These are phyloP conservation scores for Guaruba guarouba DNA, from an alignment of 2,113 vertebrate genomes.

Conservation along the genomic window DNA sequence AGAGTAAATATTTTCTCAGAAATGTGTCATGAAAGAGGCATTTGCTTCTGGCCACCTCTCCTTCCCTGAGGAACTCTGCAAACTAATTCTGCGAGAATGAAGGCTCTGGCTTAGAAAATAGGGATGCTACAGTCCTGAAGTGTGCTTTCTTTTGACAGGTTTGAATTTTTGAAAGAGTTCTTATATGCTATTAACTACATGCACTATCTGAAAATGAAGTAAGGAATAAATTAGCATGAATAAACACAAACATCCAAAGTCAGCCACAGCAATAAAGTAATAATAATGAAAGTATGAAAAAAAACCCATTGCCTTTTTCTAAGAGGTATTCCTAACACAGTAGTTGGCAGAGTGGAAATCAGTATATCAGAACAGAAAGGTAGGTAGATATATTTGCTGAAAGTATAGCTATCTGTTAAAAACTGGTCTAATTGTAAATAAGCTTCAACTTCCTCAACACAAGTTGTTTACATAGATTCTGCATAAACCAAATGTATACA, in stretches of 20 bases:
- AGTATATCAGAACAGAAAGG: neutral
- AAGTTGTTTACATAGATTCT: neutral
- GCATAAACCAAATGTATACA: neutral
- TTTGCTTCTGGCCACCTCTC: neutral
- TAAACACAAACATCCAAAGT: conserved; percentile 15
- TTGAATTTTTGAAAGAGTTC: neutral
- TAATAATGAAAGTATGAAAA: neutral
- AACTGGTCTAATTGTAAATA: neutral
- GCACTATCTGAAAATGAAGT: neutral
- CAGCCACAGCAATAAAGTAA: neutral
- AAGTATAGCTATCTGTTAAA: neutral
- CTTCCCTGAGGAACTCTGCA: neutral
- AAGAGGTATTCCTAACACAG: neutral
- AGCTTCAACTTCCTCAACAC: neutral
- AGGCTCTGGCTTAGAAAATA: neutral
- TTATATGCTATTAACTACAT: neutral
- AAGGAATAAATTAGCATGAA: conserved; percentile 33
- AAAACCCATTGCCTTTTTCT: neutral
- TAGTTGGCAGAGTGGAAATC: neutral
- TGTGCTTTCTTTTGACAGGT: neutral
- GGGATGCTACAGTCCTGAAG: neutral
- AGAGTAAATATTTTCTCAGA: neutral
- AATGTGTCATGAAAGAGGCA: neutral
- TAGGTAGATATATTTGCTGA: neutral
- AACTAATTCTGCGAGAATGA: neutral